Conservation (phyloP, 1,140 invertebrate species). For the Cydia fagiglandana region DNA sequence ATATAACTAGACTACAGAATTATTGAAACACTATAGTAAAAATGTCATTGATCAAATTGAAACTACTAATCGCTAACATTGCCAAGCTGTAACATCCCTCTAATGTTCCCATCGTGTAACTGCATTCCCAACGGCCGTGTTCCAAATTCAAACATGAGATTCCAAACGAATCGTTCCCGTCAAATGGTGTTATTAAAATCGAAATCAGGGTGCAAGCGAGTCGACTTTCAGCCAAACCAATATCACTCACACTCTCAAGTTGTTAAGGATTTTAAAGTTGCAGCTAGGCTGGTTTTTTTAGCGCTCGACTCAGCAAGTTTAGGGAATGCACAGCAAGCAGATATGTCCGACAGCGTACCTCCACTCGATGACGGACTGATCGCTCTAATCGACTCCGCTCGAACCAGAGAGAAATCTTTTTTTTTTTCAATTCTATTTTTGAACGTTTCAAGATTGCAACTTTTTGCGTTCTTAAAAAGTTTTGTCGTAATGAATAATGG, state of each 20-base stretch:
- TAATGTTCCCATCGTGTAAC: constrained; percentile 21
- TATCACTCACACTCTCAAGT: neutral
- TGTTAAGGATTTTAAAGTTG: neutral
- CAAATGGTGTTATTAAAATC: neutral
- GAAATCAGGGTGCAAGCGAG: neutral
- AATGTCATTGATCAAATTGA: neutral
- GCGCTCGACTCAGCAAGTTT: neutral
- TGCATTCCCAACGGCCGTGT: constrained; percentile 28
- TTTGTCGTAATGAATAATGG: constrained; percentile 38
- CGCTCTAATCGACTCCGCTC: constrained; percentile 30
- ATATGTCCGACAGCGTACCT: constrained; percentile 17
- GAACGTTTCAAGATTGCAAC: constrained; percentile 30
- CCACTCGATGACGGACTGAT: constrained; percentile 28
- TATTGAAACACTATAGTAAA: neutral
- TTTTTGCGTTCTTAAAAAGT: constrained; percentile 31
- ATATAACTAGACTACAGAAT: no score
- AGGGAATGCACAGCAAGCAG: neutral
- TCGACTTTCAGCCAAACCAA: neutral
- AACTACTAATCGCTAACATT: constrained; percentile 9
- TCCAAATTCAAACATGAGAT: constrained; percentile 28
- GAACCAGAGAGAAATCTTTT: constrained; percentile 24
- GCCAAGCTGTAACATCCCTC: constrained; percentile 8
- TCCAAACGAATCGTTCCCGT: constrained; percentile 13
- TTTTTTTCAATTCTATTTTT: constrained; percentile 19
- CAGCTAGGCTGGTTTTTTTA: neutral